A percentile compares a stretch with the other conserved stretches of the same genome.
Conservation (phyloP, 2,888 invertebrate species). For the Drosophila diplacantha region DNA sequence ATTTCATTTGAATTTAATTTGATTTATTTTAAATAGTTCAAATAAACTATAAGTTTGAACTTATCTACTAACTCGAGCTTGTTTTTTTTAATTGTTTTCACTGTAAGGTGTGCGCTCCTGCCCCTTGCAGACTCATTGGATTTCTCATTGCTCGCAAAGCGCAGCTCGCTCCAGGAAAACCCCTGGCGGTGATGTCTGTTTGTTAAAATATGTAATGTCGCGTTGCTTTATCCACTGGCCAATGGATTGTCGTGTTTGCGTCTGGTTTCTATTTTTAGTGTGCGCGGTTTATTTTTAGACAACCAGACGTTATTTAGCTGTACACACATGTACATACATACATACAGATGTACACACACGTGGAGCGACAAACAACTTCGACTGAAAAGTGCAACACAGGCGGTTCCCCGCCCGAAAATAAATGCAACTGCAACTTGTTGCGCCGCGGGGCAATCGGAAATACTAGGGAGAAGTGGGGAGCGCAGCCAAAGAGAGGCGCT, state of each 20-base stretch:
- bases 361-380: constrained; percentile 53
- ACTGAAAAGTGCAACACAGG: constrained; percentile 45
- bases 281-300: constrained; percentile 61
- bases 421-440: constrained; percentile 63
- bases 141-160: constrained; percentile 3
- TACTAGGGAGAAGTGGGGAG: neutral
- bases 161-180: constrained; percentile 4
- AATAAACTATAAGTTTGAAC: too few relatives aligned
- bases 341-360: constrained; percentile 22
- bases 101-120: constrained; percentile 2
- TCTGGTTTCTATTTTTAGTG: constrained; percentile 66
- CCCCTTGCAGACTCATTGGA: neutral
- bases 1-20: too few relatives aligned
- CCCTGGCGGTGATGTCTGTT: constrained; percentile 52
- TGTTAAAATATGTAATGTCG: constrained; percentile 65
- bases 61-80: neutral
- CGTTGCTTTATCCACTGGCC: constrained; percentile 61
- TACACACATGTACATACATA: constrained; percentile 11
- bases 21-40: too few relatives aligned
- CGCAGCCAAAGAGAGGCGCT: neutral
- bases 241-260: constrained; percentile 35
- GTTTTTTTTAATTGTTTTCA: constrained; percentile 19
- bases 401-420: constrained; percentile 25
- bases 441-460: constrained; percentile 26
- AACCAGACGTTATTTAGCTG: constrained; percentile 14